Percentiles rank a stretch among this genome's conserved stretches.
Conservation (phyloP, 2,888 invertebrate species). For the Meandrusa payeni region DNA sequence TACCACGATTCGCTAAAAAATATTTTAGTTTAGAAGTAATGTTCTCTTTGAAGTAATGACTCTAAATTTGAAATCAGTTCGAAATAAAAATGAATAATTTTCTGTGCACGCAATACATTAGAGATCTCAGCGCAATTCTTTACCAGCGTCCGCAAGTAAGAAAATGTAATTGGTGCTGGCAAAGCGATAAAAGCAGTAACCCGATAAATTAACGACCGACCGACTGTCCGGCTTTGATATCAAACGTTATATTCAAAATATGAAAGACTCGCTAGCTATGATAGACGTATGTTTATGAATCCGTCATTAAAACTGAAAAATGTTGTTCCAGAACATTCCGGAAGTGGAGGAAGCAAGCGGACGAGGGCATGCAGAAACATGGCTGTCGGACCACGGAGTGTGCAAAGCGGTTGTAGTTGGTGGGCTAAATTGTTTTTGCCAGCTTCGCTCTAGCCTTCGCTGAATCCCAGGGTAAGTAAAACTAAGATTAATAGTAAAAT, state of each 20-base stretch:
- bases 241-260: slow-evolving; percentile 31
- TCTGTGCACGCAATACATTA: not conserved
- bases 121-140: slow-evolving; percentile 12
- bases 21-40: too few relatives aligned
- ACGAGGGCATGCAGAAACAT: slow-evolving; percentile 11
- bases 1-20: too few relatives aligned
- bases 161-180: slow-evolving; percentile 38
- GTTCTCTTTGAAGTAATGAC: too few relatives aligned
- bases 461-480: slow-evolving; percentile 22
- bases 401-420: slow-evolving; percentile 10
- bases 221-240: slow-evolving; percentile 39
- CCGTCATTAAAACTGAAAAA: slow-evolving; percentile 28
- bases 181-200: slow-evolving; percentile 40
- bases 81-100: not conserved
- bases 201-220: slow-evolving; percentile 38
- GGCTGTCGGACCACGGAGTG: not conserved
- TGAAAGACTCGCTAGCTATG: slow-evolving; percentile 29
- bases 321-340: slow-evolving; percentile 17
- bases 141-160: slow-evolving; percentile 32
- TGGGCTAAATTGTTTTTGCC: slow-evolving; percentile 18
- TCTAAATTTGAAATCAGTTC: too few relatives aligned
- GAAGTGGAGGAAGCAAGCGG: not conserved
- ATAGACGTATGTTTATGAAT: slow-evolving; percentile 38
- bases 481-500: too few relatives aligned
- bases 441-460: slow-evolving; percentile 18